phyloP scores from a whole-genome alignment of 2,797 vertebrate genomes.

The Ceryle rudis region DNA sequence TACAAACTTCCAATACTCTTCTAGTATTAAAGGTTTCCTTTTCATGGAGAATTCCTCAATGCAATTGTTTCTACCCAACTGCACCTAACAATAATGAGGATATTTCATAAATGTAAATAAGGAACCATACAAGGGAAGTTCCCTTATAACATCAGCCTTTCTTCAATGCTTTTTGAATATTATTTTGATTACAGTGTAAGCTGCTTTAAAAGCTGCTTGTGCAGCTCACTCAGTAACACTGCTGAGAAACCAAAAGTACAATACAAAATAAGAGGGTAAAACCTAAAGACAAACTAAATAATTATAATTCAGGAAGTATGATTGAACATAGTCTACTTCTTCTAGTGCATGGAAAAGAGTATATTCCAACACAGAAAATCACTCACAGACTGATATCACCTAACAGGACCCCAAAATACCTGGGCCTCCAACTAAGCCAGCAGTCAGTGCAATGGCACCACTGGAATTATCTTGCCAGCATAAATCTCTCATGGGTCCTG shows the following conservation, averaged over 20 bases:
- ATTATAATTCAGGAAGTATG: slow-evolving; percentile 57
- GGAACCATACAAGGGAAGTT: slow-evolving; percentile 31
- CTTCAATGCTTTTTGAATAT: slow-evolving; percentile 54
- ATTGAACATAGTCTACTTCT: not conserved
- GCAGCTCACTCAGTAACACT: not conserved
- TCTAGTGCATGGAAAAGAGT: not conserved
- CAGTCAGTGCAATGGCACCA: not conserved
- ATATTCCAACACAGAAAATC: slow-evolving; percentile 10
- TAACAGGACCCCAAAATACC: not conserved
- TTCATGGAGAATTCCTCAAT: slow-evolving; percentile 46
- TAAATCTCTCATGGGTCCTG: not conserved
- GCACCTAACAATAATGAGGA: slow-evolving; percentile 2
- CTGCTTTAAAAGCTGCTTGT: slow-evolving; percentile 61
- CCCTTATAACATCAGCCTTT: slow-evolving; percentile 30
- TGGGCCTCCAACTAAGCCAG: not conserved
- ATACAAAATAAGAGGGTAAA: slow-evolving; percentile 56
- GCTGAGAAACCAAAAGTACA: slow-evolving; percentile 34
- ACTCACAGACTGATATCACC: not conserved
- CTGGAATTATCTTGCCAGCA: not conserved
- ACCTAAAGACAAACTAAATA: slow-evolving; percentile 56
- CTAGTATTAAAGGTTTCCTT: slow-evolving; percentile 70
- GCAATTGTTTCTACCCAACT: slow-evolving; percentile 51
- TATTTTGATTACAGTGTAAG: slow-evolving; percentile 47
- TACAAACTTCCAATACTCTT: slow-evolving; percentile 50
- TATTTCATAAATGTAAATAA: not conserved